Evolutionary conservation across 2,113 vertebrate genomes (phyloP), one percentile per base, ranked within the genome.

Genomic region (Herpailurus yagouaroundi): DNA sequence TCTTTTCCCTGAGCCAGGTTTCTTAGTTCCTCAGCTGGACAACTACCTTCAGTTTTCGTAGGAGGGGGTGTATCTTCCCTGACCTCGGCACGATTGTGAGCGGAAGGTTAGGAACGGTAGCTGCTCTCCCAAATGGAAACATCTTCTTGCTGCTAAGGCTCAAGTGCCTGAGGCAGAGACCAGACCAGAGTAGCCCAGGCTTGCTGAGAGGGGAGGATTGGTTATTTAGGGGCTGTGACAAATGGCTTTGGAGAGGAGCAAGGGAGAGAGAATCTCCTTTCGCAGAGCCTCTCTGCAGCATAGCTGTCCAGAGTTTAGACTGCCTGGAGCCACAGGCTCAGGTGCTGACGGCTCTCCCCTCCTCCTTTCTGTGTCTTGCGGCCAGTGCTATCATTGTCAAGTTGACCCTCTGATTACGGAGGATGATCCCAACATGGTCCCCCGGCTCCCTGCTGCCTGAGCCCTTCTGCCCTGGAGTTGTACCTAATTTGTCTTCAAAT

Each of bases 181-280:
- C 23, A 21, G 76, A 10, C 29, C 16, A 8, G 29, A 81, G 52
- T n/a, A 36, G 25, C n/a, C 19, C 21, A 25, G 3, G 31, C 81
- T 27, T 91, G 94, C 85, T 57, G n/a, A 89, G 69, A 63, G 31
- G 74, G 48, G 52, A 91, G 66, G 89, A 11, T 33, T 50, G 48
- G 52, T 73, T 79, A 87, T 55, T 95, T 80, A 6, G 77, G 85
- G 89, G 41, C 92, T 82, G 19, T 73, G 89, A 74, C 71, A 89
- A 31, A 38, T 41, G 38, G 81, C 85, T 93, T 83, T 79, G 57
- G 29, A 13, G 69, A 73, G n/a, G 38, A 88, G 52, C 15, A 23
- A 15, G 27, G 48, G 80, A 41, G 52, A 63, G 55, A 36, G 60
- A 27, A 29, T 77, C 85, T 66, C 33, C 68, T 84, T 91, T 69